A percentile compares a stretch with the other conserved stretches of the same genome.
Evolutionary conservation across 2,888 invertebrate species (phyloP).

Genomic region (Acronicta leporina): DNA sequence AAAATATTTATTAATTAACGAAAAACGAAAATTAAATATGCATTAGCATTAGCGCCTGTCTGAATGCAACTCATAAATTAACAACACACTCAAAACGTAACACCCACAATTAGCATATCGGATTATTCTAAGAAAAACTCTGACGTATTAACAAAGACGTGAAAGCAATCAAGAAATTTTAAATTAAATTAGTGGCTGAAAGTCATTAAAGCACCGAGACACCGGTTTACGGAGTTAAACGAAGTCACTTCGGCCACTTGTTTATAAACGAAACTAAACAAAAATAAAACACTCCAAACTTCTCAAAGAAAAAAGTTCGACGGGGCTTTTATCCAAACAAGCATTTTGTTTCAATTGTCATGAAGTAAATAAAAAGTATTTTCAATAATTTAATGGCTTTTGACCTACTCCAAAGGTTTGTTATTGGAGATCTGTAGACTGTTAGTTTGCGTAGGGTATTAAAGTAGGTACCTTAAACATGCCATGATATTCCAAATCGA

Average conservation of each 20-base stretch:
- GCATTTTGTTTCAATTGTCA: constrained; percentile 29
- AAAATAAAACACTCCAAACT: constrained; percentile 44
- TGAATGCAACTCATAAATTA: constrained; percentile 30
- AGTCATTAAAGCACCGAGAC: constrained; percentile 63
- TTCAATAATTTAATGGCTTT: constrained; percentile 15
- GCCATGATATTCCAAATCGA: too few relatives aligned
- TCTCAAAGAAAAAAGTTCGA: constrained; percentile 45
- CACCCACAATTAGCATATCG: constrained; percentile 35
- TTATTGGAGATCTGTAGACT: not conserved
- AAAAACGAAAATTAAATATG: constrained; percentile 21
- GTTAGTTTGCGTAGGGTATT: not conserved
- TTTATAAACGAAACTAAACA: constrained; percentile 44
- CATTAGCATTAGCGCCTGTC: constrained; percentile 28
- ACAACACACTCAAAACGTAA: constrained; percentile 24
- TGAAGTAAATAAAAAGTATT: constrained; percentile 12
- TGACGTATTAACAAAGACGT: constrained; percentile 48
- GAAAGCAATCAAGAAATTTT: constrained; percentile 64
- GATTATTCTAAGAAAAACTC: constrained; percentile 40
- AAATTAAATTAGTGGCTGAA: constrained; percentile 67
- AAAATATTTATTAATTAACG: constrained; percentile 27
- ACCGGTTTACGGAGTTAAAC: constrained; percentile 33
- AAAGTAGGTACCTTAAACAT: not conserved
- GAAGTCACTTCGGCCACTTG: constrained; percentile 31
- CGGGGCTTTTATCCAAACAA: constrained; percentile 25
- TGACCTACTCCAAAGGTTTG: not conserved